phyloP scores from a whole-genome alignment of 2,113 vertebrate species.

The Labeo rohita region DNA sequence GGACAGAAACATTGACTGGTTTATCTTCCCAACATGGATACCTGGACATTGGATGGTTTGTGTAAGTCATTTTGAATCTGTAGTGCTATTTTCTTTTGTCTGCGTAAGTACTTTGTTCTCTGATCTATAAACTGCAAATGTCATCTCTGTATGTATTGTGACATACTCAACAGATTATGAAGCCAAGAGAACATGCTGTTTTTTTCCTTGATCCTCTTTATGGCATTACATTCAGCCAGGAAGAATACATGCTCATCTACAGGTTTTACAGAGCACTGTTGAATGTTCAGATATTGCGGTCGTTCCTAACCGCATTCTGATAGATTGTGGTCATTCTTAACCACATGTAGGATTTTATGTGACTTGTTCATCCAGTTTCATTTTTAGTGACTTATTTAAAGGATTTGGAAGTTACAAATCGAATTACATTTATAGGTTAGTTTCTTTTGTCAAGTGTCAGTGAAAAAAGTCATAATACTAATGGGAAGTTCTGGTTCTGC shows the following conservation, averaged over 20 bases:
- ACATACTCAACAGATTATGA: slow-evolving; percentile 22
- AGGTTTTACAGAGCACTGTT: not conserved
- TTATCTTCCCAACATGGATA: slow-evolving; percentile 18
- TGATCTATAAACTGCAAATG: not conserved
- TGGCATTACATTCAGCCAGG: not conserved
- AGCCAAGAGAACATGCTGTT: not conserved
- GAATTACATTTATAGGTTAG: not conserved
- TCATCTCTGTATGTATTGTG: not conserved
- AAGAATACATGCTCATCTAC: slow-evolving; percentile 13
- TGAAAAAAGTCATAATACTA: not conserved
- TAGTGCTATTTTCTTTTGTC: not conserved
- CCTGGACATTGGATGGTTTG: slow-evolving; percentile 21
- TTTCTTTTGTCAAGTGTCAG: not conserved
- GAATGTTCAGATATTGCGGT: not conserved
- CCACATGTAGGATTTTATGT: not conserved
- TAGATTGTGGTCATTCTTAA: not conserved
- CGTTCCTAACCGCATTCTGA: not conserved
- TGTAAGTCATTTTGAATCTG: slow-evolving; percentile 15
- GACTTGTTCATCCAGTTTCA: too few species aligned
- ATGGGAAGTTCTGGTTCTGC: not conserved
- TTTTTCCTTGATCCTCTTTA: slow-evolving; percentile 12
- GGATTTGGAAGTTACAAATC: not conserved
- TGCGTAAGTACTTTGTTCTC: not conserved
- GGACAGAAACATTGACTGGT: slow-evolving; percentile 8
- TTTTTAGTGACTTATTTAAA: not conserved